Percentiles rank a stretch among this genome's conserved stretches.
Conservation (phyloP, 1,140 invertebrate genomes). For the Calephelis nemesis region DNA sequence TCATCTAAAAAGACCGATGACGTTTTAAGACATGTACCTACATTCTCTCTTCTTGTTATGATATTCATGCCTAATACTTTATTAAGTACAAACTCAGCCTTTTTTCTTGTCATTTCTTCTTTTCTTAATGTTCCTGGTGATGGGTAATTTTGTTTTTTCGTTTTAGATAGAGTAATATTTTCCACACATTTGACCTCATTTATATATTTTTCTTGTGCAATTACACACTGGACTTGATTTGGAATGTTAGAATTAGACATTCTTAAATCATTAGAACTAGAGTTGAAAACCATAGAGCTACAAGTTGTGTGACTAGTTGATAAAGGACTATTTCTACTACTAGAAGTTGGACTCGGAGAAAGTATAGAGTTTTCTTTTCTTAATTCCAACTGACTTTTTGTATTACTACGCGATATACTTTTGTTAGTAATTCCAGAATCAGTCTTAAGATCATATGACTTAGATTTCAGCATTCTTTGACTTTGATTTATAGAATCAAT, state of each 20-base stretch:
- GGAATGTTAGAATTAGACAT: slow-evolving; percentile 72
- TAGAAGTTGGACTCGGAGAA: slow-evolving; percentile 70
- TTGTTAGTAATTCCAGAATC: slow-evolving; percentile 59
- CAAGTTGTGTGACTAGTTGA: slow-evolving; percentile 78
- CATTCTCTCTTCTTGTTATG: slow-evolving; percentile 68
- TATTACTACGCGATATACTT: slow-evolving; percentile 54
- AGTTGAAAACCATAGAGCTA: slow-evolving; percentile 78
- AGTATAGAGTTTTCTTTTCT: slow-evolving; percentile 65
- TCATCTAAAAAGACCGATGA: slow-evolving; percentile 73
- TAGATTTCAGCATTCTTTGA: slow-evolving; percentile 72
- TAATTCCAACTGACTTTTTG: slow-evolving; percentile 67
- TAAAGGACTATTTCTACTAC: slow-evolving; percentile 74
- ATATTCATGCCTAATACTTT: slow-evolving; percentile 76
- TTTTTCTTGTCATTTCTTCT: slow-evolving; percentile 69
- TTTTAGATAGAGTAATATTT: slow-evolving; percentile 71
- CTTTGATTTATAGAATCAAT: slow-evolving; percentile 74
- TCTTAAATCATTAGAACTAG: slow-evolving; percentile 74
- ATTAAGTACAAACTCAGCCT: slow-evolving; percentile 71
- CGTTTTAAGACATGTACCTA: slow-evolving; percentile 64
- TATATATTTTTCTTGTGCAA: slow-evolving; percentile 77
- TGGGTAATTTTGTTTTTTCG: slow-evolving; percentile 50
- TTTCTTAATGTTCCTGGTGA: slow-evolving; percentile 57
- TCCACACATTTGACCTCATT: slow-evolving; percentile 77
- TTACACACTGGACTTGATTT: slow-evolving; percentile 77
- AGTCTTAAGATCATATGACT: slow-evolving; percentile 70